Percentiles rank a stretch among this genome's conserved stretches.
Evolutionary conservation across 1,140 invertebrate species (phyloP).

Genomic region (Sycophaga agraensis): DNA sequence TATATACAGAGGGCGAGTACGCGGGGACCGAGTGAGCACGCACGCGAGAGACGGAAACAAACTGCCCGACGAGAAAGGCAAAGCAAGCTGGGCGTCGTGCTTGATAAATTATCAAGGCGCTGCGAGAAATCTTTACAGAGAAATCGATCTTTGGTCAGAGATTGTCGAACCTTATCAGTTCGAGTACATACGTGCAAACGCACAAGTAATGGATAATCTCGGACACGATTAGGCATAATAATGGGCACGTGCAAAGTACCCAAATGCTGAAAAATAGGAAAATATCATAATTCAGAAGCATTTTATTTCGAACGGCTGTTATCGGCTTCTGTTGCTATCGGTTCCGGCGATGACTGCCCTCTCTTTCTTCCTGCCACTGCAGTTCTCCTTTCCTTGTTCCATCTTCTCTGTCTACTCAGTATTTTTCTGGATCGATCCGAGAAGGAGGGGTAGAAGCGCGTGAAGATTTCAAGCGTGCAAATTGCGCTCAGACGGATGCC

Average conservation of each 20-base stretch:
- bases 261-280: too few relatives aligned
- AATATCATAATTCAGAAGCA: too few relatives aligned
- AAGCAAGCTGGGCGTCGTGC: not conserved
- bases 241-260: too few relatives aligned
- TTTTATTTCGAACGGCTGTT: constrained; percentile 17
- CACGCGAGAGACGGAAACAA: constrained; percentile 3
- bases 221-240: too few relatives aligned
- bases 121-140: too few relatives aligned
- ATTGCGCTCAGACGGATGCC: not conserved
- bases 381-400: not conserved
- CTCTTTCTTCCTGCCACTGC: too few relatives aligned
- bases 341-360: not conserved
- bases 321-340: constrained; percentile 2
- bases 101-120: too few relatives aligned
- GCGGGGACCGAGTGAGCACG: not conserved
- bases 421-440: not conserved
- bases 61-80: not conserved
- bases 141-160: too few relatives aligned
- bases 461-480: not conserved
- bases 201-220: too few relatives aligned
- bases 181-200: too few relatives aligned
- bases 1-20: too few relatives aligned
- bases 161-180: too few relatives aligned
- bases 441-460: not conserved
- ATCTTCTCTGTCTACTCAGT: not conserved